Evolutionary conservation across 2,888 invertebrate genomes (phyloP).

Genomic region (Calameuta idolon): DNA sequence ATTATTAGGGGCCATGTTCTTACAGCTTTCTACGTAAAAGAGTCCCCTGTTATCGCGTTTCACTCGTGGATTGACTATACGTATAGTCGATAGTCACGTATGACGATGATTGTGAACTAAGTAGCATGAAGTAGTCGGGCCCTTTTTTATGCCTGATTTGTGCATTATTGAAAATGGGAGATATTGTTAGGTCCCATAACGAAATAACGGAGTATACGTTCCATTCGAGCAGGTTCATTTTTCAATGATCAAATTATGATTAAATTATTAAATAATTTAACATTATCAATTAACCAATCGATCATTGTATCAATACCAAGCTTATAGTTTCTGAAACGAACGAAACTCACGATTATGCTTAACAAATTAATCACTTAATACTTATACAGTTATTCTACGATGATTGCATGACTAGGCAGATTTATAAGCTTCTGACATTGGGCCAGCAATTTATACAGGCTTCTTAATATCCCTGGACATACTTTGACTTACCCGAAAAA

Average conservation of each 20-base stretch:
- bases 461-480: neutral
- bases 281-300: neutral
- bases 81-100: neutral
- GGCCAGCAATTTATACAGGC: neutral
- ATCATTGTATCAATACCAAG: neutral
- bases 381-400: neutral
- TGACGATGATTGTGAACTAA: neutral
- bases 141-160: neutral
- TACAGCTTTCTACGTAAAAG: neutral
- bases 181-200: neutral
- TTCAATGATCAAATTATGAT: neutral
- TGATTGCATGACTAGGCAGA: neutral
- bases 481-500: neutral
- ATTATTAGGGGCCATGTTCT: neutral
- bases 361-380: neutral
- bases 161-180: neutral
- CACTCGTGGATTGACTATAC: neutral
- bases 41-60: neutral
- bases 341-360: neutral
- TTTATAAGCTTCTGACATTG: neutral
- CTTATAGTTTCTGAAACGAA: neutral
- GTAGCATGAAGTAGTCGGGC: neutral
- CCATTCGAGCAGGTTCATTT: neutral
- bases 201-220: neutral
- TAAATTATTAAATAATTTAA: neutral